These are phyloP conservation scores for Xanthorhoe designata DNA, from an alignment of 2,888 invertebrate genomes.

Conservation along the genomic window DNA sequence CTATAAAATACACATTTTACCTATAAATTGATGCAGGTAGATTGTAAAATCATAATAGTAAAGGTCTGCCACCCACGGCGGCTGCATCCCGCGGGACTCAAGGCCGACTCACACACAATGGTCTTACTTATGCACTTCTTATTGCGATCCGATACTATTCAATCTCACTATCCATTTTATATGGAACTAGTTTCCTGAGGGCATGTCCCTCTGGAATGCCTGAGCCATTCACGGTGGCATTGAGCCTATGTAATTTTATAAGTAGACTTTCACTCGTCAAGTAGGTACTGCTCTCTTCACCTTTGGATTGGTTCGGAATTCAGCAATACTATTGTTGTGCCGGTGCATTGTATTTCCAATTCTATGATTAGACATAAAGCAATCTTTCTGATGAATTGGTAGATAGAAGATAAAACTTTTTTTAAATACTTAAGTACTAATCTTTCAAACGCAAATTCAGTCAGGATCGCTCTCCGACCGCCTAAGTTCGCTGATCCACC, in stretches of 20 bases:
- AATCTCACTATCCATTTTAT: slow-evolving; percentile 79
- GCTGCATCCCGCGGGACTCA: slow-evolving; percentile 64
- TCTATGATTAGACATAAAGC: background rate
- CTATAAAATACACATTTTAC: background rate
- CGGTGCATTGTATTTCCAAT: slow-evolving; percentile 28
- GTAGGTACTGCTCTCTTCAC: slow-evolving; percentile 35
- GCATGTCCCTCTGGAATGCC: slow-evolving; percentile 60
- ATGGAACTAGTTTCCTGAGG: slow-evolving; percentile 79
- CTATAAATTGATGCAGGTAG: slow-evolving; percentile 30
- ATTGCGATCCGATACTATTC: slow-evolving; percentile 78
- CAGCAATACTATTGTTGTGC: slow-evolving; percentile 37
- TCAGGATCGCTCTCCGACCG: slow-evolving; percentile 43
- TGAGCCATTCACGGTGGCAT: slow-evolving; percentile 62
- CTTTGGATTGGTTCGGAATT: slow-evolving; percentile 37
- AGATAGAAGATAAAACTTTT: background rate
- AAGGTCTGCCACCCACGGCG: slow-evolving; percentile 62
- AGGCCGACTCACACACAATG: slow-evolving; percentile 80
- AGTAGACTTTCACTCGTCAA: slow-evolving; percentile 54
- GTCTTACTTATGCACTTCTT: slow-evolving; percentile 69
- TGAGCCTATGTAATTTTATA: slow-evolving; percentile 51
- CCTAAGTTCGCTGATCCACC: slow-evolving; percentile 46
- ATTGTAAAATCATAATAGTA: slow-evolving; percentile 38
- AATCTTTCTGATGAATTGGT: background rate
- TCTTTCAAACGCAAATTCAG: slow-evolving; percentile 45
- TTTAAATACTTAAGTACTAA: slow-evolving; percentile 7